Evolutionary conservation across 1,140 invertebrate species (phyloP).

Genomic region (Drosophila littoralis): DNA sequence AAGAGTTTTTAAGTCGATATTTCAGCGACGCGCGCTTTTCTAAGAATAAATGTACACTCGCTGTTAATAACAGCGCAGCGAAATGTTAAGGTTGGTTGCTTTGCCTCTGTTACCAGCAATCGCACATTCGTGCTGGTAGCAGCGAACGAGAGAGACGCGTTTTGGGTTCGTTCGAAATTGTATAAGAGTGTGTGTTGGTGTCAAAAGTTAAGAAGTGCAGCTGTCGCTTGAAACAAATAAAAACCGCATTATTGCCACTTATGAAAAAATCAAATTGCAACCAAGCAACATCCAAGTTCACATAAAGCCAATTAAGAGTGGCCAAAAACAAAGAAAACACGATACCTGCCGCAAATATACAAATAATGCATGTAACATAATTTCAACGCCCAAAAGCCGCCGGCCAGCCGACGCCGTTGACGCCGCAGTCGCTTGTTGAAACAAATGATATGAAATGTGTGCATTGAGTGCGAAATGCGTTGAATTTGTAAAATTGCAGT

Average conservation of each 20-base stretch:
- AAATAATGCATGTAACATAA: constrained; percentile 55
- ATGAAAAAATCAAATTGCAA: constrained; percentile 35
- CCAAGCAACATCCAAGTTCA: constrained; percentile 17
- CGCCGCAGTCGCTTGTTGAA: constrained; percentile 37
- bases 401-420: constrained; percentile 58
- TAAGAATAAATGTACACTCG: not conserved
- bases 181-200: constrained; percentile 49
- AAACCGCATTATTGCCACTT: constrained; percentile 36
- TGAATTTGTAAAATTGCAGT: constrained; percentile 59
- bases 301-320: constrained; percentile 3
- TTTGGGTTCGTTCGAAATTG: constrained; percentile 45
- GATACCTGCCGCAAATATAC: constrained; percentile 4
- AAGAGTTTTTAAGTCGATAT: not conserved
- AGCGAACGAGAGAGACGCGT: constrained; percentile 53
- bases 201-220: constrained; percentile 58
- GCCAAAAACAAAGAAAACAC: constrained; percentile 11
- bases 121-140: constrained; percentile 50
- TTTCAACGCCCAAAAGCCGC: constrained; percentile 72
- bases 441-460: constrained; percentile 62
- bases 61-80: constrained; percentile 32
- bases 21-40: not conserved
- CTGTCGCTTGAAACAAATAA: constrained; percentile 71
- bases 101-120: constrained; percentile 17
- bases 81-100: not conserved
- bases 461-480: constrained; percentile 40